A percentile compares a stretch with the other conserved stretches of the same genome.
phyloP scores from a whole-genome alignment of 2,888 invertebrate species.

The Volucella inflata region DNA sequence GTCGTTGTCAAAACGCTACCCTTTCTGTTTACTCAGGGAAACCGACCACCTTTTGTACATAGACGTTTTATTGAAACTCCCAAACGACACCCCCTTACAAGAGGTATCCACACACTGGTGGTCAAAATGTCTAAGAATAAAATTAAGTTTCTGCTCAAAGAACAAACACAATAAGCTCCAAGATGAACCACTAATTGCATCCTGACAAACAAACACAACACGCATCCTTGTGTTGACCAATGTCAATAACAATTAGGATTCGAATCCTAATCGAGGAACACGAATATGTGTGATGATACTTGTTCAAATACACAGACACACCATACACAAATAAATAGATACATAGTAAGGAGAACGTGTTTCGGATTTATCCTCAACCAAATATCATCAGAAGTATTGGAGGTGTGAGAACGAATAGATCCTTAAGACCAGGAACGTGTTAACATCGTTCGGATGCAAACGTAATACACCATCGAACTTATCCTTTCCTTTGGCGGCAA shows the following conservation, averaged over 20 bases:
- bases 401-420: conserved; percentile 52
- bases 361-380: conserved; percentile 42
- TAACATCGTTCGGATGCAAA: conserved; percentile 70
- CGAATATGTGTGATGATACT: conserved; percentile 14
- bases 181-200: conserved; percentile 75
- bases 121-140: conserved; percentile 63
- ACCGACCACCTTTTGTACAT: conserved; percentile 67
- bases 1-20: conserved; percentile 13
- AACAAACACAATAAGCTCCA: conserved; percentile 73
- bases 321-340: conserved; percentile 5
- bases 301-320: conserved; percentile 57
- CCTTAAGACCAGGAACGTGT: conserved; percentile 71
- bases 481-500: conserved; percentile 69
- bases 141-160: conserved; percentile 73
- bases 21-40: conserved; percentile 59
- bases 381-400: conserved; percentile 65
- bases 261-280: conserved; percentile 65
- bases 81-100: conserved; percentile 1
- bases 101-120: conserved; percentile 17
- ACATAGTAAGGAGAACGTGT: conserved; percentile 23
- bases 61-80: conserved; percentile 45
- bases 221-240: conserved; percentile 65
- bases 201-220: conserved; percentile 72
- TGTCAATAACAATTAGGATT: conserved; percentile 76
- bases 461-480: conserved; percentile 60